phyloP scores from a whole-genome alignment of 2,113 vertebrate species.

The Psophia crepitans region DNA sequence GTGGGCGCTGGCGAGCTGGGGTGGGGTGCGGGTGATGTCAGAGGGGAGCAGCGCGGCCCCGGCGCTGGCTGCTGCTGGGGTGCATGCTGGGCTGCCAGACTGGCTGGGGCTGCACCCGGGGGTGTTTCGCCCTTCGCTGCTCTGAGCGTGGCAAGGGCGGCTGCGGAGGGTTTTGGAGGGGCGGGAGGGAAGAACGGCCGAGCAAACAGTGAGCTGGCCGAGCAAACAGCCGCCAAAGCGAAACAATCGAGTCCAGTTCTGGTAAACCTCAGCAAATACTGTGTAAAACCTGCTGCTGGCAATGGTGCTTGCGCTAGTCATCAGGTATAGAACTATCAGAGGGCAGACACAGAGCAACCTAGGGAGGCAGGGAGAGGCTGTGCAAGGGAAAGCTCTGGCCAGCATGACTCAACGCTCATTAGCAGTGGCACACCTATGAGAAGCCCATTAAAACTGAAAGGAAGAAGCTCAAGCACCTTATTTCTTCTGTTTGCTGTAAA shows the following conservation, averaged over 20 bases:
- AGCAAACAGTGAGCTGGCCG: slow-evolving; percentile 21
- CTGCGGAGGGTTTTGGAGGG: neutral
- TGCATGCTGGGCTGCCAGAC: rapidly evolving
- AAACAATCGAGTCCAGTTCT: neutral
- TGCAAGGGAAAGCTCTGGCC: slow-evolving; percentile 43
- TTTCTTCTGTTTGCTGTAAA: neutral
- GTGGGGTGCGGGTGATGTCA: neutral
- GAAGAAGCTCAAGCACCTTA: neutral
- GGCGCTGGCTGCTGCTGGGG: neutral
- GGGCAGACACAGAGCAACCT: slow-evolving; percentile 11
- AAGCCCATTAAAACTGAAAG: slow-evolving; percentile 41
- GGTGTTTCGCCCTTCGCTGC: neutral
- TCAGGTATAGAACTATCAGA: neutral
- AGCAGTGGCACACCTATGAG: slow-evolving; percentile 41
- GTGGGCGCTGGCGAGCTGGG: neutral
- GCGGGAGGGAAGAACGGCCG: rapidly evolving
- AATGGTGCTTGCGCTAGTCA: neutral
- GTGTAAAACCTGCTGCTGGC: slow-evolving; percentile 12
- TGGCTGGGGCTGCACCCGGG: neutral
- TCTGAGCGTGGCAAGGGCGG: neutral
- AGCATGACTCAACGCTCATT: slow-evolving; percentile 41
- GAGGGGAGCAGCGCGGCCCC: neutral
- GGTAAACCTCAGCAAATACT: slow-evolving; percentile 44
- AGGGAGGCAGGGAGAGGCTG: slow-evolving; percentile 10
- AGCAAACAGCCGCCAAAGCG: neutral